Conservation (phyloP, 37 sponge, comb jelly and placozoan genomes). For the Crambe crambe region DNA sequence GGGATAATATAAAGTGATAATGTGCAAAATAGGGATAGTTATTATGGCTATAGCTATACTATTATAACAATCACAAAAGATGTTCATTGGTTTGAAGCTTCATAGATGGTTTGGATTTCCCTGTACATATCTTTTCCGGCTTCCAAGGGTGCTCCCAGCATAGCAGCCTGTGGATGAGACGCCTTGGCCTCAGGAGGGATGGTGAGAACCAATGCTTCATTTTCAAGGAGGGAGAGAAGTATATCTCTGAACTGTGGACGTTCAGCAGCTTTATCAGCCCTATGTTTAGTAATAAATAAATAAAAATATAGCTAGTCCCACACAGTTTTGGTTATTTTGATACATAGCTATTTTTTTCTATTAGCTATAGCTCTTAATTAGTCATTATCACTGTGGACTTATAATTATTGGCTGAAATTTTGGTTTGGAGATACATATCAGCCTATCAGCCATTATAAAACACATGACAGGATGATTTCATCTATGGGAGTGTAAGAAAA, state of each 20-base stretch:
- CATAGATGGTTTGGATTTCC: background rate
- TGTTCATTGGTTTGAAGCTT: no score
- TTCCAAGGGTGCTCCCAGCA: constrained; percentile 2
- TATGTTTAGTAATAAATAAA: background rate
- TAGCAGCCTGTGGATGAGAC: background rate
- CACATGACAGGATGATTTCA: no score
- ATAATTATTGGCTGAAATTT: no score
- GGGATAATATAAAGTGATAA: background rate
- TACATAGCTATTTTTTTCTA: no score
- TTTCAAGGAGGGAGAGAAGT: background rate
- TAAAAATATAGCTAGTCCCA: background rate
- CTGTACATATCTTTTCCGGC: background rate
- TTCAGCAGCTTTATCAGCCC: background rate
- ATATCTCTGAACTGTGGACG: background rate
- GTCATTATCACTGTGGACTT: no score
- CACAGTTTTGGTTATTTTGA: no score
- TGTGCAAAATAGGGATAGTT: background rate
- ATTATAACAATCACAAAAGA: background rate
- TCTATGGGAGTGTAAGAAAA: no score
- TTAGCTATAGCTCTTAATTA: no score
- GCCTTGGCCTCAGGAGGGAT: background rate
- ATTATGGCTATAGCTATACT: background rate
- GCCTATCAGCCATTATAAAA: no score
- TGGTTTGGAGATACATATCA: no score
- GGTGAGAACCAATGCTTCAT: background rate